These are phyloP conservation scores for Habroteleia sp. DNA, from an alignment of 2,888 invertebrate species.

Conservation along the genomic window DNA sequence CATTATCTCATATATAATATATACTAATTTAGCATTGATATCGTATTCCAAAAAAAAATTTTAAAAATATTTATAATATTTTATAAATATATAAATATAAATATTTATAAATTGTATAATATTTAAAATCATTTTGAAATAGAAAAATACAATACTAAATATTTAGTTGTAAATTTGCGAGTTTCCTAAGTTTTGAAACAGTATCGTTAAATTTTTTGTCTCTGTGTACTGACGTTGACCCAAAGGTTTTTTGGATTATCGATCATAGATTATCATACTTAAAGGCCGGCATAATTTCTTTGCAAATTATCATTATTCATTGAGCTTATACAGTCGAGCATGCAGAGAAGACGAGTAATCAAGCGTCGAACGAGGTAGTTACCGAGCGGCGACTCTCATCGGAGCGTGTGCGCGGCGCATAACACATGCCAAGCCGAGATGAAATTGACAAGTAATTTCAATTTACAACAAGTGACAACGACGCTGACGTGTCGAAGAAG, in stretches of 20 bases:
- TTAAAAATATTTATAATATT: no score
- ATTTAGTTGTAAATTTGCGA: no score
- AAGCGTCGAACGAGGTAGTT: slow-evolving; percentile 58
- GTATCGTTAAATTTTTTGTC: slow-evolving; percentile 39
- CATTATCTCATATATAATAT: no score
- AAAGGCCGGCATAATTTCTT: slow-evolving; percentile 44
- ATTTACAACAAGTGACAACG: slow-evolving; percentile 66
- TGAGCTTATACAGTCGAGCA: slow-evolving; percentile 52
- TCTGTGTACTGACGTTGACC: slow-evolving; percentile 34
- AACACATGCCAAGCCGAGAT: slow-evolving; percentile 52
- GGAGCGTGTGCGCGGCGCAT: slow-evolving; percentile 38
- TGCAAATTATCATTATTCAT: slow-evolving; percentile 62
- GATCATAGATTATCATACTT: slow-evolving; percentile 47
- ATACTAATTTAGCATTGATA: no score
- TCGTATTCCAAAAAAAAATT: no score
- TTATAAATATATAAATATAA: no score
- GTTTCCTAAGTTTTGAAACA: not conserved
- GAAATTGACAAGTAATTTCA: slow-evolving; percentile 67
- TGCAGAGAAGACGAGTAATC: slow-evolving; percentile 59
- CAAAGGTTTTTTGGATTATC: slow-evolving; percentile 33
- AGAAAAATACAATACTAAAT: no score
- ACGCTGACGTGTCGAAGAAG: slow-evolving; percentile 60
- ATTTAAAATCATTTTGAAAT: no score
- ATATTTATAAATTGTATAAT: no score
- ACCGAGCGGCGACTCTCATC: slow-evolving; percentile 48